Base-by-base conservation (phyloP, 2,113 vertebrate species). In the Zapornia atra region DNA sequence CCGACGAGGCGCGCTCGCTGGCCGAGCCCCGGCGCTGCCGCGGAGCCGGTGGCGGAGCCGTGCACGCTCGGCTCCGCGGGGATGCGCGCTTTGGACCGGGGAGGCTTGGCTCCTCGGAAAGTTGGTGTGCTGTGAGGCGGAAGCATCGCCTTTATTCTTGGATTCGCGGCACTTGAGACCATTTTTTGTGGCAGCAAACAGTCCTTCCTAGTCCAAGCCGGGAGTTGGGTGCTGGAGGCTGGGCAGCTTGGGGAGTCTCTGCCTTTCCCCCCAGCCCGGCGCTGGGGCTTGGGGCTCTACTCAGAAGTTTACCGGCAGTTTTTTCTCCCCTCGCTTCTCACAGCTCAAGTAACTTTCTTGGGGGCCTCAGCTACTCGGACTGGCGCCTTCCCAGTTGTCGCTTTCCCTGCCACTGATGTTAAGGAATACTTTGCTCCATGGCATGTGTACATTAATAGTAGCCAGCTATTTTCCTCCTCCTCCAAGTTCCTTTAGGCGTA, bases 331-430 rank as follows among this genome's bases (percentile, higher is more conserved):
- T 26, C 24, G 56, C 10, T 1, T 57, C 79, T 68, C 31, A 0
- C 71, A 44, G 81, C 93, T 53, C 76, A 38, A 36, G 87, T 44
- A 96, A 97, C 97, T 98, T 98, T 85, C 34, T 79, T 24, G 48
- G 57, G 57, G 90, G 78, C 29, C 60, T 93, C 90, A 42, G 95
- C 44, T 68, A 2, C 94, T 83, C 42, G 51, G 85, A 16, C 68
- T 46, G 29, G 77, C 92, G 80, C 77, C 79, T 96, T 97, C 96
- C 91, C 97, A 95, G 96, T 92, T 98, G 97, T 95, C 94, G 5
- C 91, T 87, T n/a, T 51, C 72, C 63, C 79, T 59, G 90, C 78
- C 77, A 12, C 78, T 73, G 83, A 71, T 73, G 82, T 76, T 75
- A 20, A 93, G 92, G 94, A 93, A 94, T 83, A 59, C 76, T 96